Evolutionary conservation across 2,797 vertebrate genomes (phyloP).

Genomic region (Clarias pachynema): DNA sequence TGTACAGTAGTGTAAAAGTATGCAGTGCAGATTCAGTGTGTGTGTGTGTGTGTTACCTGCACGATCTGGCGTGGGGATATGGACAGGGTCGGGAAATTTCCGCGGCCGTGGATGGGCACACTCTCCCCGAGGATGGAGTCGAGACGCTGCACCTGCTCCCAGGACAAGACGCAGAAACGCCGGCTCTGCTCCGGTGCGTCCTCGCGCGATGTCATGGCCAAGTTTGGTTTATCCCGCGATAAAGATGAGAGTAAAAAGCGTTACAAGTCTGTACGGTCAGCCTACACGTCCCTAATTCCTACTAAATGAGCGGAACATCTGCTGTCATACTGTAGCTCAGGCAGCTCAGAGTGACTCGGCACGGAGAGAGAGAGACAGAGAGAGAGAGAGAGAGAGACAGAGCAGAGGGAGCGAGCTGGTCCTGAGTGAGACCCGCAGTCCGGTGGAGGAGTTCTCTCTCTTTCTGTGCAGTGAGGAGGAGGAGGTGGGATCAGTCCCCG

Average conservation of each 20-base stretch:
- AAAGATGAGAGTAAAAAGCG: not conserved
- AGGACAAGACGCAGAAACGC: conserved; percentile 86
- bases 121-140: conserved; percentile 89
- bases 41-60: conserved; percentile 70
- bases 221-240: conserved; percentile 3
- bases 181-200: conserved; percentile 70
- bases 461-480: too few species aligned
- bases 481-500: conserved; percentile 22
- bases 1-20: not conserved
- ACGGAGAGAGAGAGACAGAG: too few species aligned
- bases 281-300: not conserved
- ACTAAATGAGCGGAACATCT: not conserved
- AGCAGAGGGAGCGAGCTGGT: not conserved
- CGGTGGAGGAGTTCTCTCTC: not conserved
- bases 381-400: too few species aligned
- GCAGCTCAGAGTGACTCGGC: not conserved
- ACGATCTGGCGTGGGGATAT: conserved; percentile 88
- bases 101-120: conserved; percentile 91
- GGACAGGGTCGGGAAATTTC: conserved; percentile 92
- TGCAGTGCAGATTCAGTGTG: not conserved
- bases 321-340: not conserved
- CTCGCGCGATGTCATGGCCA: conserved; percentile 71
- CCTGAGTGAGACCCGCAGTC: not conserved
- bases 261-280: not conserved
- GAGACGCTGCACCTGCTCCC: conserved; percentile 90